Conservation (phyloP, 30 jellyfish, hydroid and myxozoan species). For the Cassiopea xamachana region DNA sequence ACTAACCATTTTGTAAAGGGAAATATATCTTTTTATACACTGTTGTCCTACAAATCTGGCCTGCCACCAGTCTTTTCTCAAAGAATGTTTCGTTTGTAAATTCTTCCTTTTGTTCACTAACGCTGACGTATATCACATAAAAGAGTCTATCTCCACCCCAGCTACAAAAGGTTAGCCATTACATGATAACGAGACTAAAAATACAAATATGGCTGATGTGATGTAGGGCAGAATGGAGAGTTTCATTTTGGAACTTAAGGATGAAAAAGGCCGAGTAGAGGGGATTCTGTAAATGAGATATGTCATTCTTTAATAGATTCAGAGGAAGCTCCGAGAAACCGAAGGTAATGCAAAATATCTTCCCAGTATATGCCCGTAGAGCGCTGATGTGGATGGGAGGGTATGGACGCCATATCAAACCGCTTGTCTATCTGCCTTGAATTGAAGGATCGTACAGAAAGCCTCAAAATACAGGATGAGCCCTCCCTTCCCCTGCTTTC, state of each 20-base stretch:
- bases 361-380: no score
- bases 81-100: conserved; percentile 60
- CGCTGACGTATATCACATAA: conserved; percentile 66
- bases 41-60: not conserved
- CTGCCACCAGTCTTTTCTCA: conserved; percentile 3
- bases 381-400: no score
- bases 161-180: not conserved
- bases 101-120: conserved; percentile 50
- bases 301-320: conserved; percentile 42
- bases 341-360: no score
- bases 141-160: conserved; percentile 53
- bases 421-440: no score
- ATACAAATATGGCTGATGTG: not conserved
- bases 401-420: no score
- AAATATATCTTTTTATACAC: not conserved
- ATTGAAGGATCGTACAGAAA: no score
- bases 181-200: not conserved
- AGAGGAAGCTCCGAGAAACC: conserved; percentile 32
- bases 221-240: not conserved
- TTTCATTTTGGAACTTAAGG: not conserved
- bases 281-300: not conserved
- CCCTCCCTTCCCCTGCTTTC: no score
- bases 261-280: not conserved
- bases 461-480: no score
- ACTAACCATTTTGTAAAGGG: not conserved